Evolutionary conservation across 2,888 invertebrate genomes (phyloP), one percentile per base, ranked within the genome.

Genomic region (Coronaproctus castanopsis): DNA sequence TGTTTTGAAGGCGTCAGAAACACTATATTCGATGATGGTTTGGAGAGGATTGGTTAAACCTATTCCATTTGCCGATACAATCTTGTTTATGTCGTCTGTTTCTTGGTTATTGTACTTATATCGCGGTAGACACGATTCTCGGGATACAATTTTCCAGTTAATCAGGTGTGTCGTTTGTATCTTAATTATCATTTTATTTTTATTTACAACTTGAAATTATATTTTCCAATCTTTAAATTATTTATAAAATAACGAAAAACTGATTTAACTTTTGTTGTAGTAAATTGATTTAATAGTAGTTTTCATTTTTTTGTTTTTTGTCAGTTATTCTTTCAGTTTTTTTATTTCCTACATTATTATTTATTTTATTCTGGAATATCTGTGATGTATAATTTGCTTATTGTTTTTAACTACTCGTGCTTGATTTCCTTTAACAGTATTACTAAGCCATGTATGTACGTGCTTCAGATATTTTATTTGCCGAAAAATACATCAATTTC

Each of bases 1-100:
- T 36, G 36, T 36, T 62, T 61, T 64, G 64, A 63, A 79, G 72
- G 87, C 87, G 2, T 83, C 85, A 1, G 87, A 87, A 73, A 82
- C 85, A 0, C 69, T 85, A 21, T 87, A 82, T 75, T 78, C 79
- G 64, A 85, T 86, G 81, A 77, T 80, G 2, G 75, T 78, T 24
- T 75, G 78, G 49, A 74, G 85, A 62, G 79, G 80, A 58, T 75
- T 79, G 67, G 76, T 82, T 23, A 73, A 72, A 36, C 77, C 78
- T 20, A 71, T 85, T 62, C 77, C 77, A 19, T 71, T 78, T 65
- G 85, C 85, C 8, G 80, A 82, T 68, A 77, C 81, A 24, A 71
- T 79, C 21, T 79, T 85, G 62, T 85, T 85, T 71, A 78, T 80
- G n/a, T 65, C 70, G 24, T 79, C 80, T 65, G 76, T 80, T 67